Conservation (phyloP, 2,888 invertebrate genomes). For the Timema podura region DNA sequence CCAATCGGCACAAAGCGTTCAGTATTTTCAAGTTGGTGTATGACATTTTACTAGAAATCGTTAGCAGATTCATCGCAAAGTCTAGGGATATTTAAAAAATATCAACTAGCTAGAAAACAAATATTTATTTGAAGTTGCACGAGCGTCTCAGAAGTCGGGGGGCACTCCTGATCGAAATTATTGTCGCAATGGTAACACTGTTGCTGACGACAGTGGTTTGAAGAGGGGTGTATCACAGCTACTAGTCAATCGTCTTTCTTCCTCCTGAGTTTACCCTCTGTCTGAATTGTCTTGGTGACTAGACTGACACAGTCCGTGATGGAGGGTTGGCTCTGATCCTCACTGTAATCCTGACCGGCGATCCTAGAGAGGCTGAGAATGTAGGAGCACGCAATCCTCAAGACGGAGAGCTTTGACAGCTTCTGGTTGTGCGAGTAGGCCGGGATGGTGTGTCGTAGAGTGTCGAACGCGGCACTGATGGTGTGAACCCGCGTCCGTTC, state of each 20-base stretch:
- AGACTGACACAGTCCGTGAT: constrained; percentile 75
- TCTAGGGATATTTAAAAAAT: no score
- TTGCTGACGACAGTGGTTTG: no score
- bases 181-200: no score
- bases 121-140: no score
- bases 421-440: constrained; percentile 92
- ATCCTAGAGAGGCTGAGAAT: constrained; percentile 80
- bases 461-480: constrained; percentile 93
- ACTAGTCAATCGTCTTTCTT: constrained; percentile 68
- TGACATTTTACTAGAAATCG: no score
- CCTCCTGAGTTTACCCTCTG: constrained; percentile 83
- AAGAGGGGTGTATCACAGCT: no score
- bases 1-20: no score
- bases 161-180: no score
- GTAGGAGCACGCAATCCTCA: constrained; percentile 91
- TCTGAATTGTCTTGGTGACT: constrained; percentile 89
- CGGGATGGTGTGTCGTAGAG: constrained; percentile 76
- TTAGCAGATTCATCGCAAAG: no score
- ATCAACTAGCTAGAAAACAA: no score
- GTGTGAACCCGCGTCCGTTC: constrained; percentile 92
- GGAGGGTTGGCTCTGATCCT: constrained; percentile 56
- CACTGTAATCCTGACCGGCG: constrained; percentile 64
- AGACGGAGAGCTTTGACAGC: constrained; percentile 85
- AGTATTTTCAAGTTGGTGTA: no score
- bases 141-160: no score